Conservation (phyloP, 2,113 vertebrate genomes). For the Grus americana region DNA sequence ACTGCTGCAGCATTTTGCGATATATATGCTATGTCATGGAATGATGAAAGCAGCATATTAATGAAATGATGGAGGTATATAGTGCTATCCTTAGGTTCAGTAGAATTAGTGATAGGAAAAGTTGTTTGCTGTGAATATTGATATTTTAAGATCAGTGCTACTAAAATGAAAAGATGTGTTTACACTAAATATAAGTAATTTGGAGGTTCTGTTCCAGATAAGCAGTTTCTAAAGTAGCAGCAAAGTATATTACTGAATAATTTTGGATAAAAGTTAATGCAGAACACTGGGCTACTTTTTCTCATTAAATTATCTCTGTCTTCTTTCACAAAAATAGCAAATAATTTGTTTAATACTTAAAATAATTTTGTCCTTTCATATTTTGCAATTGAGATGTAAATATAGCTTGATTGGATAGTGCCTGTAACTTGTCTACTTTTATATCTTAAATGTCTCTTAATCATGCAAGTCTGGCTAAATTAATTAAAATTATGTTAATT, state of each 20-base stretch:
- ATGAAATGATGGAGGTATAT: background rate
- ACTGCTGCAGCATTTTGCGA: constrained; percentile 56
- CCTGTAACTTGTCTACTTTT: background rate
- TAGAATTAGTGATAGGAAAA: background rate
- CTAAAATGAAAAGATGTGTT: background rate
- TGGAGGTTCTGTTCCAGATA: background rate
- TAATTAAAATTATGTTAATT: background rate
- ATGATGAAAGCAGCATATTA: constrained; percentile 71
- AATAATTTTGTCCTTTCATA: background rate
- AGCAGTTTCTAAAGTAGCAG: background rate
- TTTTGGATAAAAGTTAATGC: background rate
- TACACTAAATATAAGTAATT: background rate
- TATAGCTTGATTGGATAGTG: background rate
- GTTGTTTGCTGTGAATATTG: background rate
- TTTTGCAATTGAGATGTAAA: background rate
- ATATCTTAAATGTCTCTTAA: background rate
- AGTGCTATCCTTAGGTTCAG: background rate
- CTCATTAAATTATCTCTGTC: background rate
- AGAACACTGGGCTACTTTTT: background rate
- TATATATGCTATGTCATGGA: constrained; percentile 54
- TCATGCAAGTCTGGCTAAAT: background rate
- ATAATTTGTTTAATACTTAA: background rate
- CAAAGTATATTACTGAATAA: background rate
- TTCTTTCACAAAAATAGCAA: background rate
- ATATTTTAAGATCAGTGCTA: background rate